Conservation (phyloP, 2,888 invertebrate genomes). For the Eupithecia dodoneata region DNA sequence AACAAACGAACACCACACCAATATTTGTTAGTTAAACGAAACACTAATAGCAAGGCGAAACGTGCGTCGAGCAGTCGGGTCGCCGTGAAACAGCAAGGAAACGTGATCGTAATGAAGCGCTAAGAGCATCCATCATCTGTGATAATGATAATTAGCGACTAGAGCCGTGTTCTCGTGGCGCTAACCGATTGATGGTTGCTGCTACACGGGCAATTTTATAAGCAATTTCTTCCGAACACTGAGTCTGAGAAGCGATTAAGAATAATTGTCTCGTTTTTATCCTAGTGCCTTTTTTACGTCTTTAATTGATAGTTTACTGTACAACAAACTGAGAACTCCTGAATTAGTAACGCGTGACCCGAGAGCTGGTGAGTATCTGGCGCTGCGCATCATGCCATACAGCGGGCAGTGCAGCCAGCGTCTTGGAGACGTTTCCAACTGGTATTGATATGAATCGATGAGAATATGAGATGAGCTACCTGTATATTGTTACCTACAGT, state of each 20-base stretch:
- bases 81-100: slow-evolving; percentile 65
- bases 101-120: slow-evolving; percentile 70
- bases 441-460: not conserved
- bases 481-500: not conserved
- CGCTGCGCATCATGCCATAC: not conserved
- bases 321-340: not conserved
- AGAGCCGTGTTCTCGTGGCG: slow-evolving; percentile 59
- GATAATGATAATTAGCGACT: slow-evolving; percentile 67
- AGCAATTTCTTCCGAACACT: slow-evolving; percentile 11
- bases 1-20: slow-evolving; percentile 46
- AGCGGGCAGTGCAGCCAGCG: not conserved
- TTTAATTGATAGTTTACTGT: slow-evolving; percentile 1
- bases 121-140: slow-evolving; percentile 67
- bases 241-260: slow-evolving; percentile 7
- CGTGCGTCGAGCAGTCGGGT: slow-evolving; percentile 55
- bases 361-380: not conserved
- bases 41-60: slow-evolving; percentile 54
- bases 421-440: not conserved
- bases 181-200: slow-evolving; percentile 46
- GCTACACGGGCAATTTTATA: slow-evolving; percentile 23
- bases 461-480: not conserved
- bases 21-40: slow-evolving; percentile 48
- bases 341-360: not conserved
- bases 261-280: slow-evolving; percentile 4
- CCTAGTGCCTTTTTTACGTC: not conserved